Evolutionary conservation across 35 echinoderm and acorn worm genomes (phyloP).

Genomic region (Ophiothrix spiculata): DNA sequence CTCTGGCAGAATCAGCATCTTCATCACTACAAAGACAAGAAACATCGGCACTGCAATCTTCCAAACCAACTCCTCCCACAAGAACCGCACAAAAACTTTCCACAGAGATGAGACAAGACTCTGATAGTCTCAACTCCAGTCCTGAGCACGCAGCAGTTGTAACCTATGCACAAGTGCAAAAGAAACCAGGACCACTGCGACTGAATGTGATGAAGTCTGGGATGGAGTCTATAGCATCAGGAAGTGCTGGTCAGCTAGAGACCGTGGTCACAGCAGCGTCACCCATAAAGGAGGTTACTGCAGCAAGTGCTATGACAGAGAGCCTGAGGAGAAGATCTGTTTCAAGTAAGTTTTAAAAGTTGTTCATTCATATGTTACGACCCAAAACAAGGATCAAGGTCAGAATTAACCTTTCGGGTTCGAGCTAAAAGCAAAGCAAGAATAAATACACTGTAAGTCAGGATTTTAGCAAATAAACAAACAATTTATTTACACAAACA

Average conservation of each 20-base stretch:
- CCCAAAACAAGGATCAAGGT: no score
- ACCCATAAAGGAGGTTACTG: neutral
- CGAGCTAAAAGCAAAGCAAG: no score
- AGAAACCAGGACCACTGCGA: neutral
- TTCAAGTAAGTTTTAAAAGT: slow-evolving; percentile 82
- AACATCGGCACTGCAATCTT: neutral
- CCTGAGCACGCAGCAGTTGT: slow-evolving; percentile 7
- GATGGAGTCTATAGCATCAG: neutral
- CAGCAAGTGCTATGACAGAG: neutral
- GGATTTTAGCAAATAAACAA: no score
- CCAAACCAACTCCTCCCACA: neutral
- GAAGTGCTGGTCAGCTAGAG: neutral
- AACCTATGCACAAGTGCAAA: neutral
- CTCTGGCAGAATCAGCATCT: neutral
- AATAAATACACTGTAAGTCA: no score
- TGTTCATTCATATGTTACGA: no score
- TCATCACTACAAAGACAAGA: neutral
- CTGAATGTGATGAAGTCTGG: neutral
- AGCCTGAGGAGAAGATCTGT: slow-evolving; percentile 49
- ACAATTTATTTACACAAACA: no score
- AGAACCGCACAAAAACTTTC: neutral
- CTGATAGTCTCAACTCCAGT: slow-evolving; percentile 22
- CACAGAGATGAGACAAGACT: neutral
- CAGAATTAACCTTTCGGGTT: no score
- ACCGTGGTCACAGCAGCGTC: neutral